Conservation (phyloP, 1,140 invertebrate species). For the Diabrotica undecimpunctata region DNA sequence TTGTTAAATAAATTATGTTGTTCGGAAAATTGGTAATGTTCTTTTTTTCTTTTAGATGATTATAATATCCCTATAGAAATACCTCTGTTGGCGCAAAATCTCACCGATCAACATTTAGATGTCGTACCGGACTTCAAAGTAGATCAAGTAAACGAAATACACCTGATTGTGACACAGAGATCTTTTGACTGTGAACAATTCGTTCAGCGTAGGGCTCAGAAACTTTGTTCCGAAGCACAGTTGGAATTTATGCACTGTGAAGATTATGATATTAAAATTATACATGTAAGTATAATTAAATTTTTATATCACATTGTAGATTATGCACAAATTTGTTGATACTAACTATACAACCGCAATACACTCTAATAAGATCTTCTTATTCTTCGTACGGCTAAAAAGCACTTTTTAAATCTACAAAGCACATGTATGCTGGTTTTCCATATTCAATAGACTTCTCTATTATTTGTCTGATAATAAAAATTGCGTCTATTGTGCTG, state of each 20-base stretch:
- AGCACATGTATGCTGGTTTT: too few relatives aligned
- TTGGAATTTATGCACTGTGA: slow-evolving; percentile 45
- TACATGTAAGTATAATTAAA: slow-evolving; percentile 39
- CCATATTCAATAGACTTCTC: too few relatives aligned
- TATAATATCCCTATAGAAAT: slow-evolving; percentile 46
- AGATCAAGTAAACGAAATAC: slow-evolving; percentile 43
- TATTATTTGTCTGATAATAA: too few relatives aligned
- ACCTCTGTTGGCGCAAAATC: slow-evolving; percentile 43
- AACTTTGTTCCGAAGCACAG: slow-evolving; percentile 41
- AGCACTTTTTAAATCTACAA: too few relatives aligned
- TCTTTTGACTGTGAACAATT: slow-evolving; percentile 48
- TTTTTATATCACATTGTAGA: too few relatives aligned
- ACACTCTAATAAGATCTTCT: too few relatives aligned
- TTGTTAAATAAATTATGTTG: too few relatives aligned
- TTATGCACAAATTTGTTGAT: too few relatives aligned
- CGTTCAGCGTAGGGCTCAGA: slow-evolving; percentile 43
- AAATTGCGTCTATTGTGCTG: too few relatives aligned
- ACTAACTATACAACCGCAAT: too few relatives aligned
- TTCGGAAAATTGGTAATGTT: too few relatives aligned
- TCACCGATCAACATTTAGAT: slow-evolving; percentile 44
- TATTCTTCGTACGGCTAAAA: too few relatives aligned
- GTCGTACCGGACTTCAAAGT: slow-evolving; percentile 42
- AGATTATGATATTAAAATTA: slow-evolving; percentile 47
- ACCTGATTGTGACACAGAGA: slow-evolving; percentile 45
- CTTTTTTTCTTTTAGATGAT: slow-evolving; percentile 40